phyloP scores from a whole-genome alignment of 2,888 invertebrate species.

The Lithophane leautieri region DNA sequence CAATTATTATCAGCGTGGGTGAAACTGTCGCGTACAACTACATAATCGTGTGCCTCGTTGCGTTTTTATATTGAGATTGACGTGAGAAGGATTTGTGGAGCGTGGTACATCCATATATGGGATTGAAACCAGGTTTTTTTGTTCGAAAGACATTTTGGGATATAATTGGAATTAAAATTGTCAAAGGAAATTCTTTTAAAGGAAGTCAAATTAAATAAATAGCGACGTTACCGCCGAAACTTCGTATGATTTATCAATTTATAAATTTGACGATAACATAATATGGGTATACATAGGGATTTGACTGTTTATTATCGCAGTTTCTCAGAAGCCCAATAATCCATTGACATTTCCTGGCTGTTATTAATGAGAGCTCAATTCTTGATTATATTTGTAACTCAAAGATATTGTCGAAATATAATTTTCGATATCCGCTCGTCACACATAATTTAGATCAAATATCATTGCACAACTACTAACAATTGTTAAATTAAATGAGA shows the following conservation, averaged over 20 bases:
- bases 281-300: neutral
- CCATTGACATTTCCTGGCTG: neutral
- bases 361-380: neutral
- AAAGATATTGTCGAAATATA: neutral
- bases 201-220: neutral
- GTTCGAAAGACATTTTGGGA: neutral
- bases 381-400: neutral
- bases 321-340: constrained; percentile 24
- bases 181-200: too few relatives aligned
- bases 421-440: constrained; percentile 3
- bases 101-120: constrained; percentile 57
- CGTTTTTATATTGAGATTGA: constrained; percentile 86
- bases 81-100: constrained; percentile 79
- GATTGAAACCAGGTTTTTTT: constrained; percentile 9
- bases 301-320: neutral
- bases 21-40: constrained; percentile 74
- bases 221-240: neutral
- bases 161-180: neutral
- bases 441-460: constrained; percentile 52
- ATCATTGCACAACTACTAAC: constrained; percentile 73
- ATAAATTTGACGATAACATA: neutral
- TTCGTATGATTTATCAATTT: neutral
- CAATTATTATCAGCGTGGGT: constrained; percentile 81
- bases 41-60: constrained; percentile 81
- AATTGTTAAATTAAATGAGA: constrained; percentile 82